Conservation (phyloP, 2,797 vertebrate species). For the Florisuga fusca region DNA sequence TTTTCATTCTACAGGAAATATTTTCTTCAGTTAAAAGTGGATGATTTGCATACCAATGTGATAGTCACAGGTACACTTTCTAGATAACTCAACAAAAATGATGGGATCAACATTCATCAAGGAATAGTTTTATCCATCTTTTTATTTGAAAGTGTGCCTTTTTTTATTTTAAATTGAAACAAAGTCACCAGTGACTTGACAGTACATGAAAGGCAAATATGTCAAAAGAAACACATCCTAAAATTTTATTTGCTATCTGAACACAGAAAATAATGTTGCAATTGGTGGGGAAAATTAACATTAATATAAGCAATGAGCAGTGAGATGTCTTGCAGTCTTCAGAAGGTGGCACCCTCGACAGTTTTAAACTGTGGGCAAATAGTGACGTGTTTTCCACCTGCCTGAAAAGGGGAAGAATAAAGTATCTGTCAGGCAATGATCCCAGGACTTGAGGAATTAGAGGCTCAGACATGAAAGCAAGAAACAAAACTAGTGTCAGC, state of each 20-base stretch:
- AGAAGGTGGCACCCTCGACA: not conserved
- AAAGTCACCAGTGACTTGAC: not conserved
- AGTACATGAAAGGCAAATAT: not conserved
- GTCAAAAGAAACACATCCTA: not conserved
- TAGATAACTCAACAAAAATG: not conserved
- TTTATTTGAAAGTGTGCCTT: not conserved
- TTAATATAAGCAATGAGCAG: not conserved
- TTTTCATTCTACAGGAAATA: not conserved
- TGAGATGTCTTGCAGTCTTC: not conserved
- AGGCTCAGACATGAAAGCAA: not conserved
- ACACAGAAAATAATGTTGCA: not conserved
- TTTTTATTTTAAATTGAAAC: not conserved
- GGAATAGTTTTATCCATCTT: not conserved
- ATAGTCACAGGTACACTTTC: not conserved
- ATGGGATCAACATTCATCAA: not conserved
- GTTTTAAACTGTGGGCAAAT: not conserved
- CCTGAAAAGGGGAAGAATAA: not conserved
- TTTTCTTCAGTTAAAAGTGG: not conserved
- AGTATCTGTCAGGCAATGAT: not conserved
- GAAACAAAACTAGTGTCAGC: not conserved
- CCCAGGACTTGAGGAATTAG: not conserved
- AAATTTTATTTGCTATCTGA: not conserved
- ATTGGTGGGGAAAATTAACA: accelerated
- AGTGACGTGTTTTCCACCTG: not conserved
- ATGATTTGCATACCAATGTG: not conserved